These are phyloP conservation scores for Embiotoca jacksoni DNA, from an alignment of 2,113 vertebrate species.

Conservation along the genomic window DNA sequence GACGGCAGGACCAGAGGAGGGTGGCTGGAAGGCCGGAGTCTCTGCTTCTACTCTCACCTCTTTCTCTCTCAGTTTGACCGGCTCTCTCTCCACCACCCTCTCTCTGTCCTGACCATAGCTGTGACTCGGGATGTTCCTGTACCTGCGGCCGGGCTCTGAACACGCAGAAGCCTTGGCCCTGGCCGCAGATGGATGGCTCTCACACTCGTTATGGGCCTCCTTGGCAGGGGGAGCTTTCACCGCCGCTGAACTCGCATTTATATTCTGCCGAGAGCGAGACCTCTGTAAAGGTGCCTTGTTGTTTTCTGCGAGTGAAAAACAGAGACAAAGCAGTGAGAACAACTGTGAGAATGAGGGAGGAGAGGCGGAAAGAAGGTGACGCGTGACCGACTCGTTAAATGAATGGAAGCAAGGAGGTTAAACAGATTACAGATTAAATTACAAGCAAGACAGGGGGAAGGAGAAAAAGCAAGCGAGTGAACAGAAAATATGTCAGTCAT, in stretches of 20 bases:
- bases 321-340: conserved; percentile 47
- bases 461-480: conserved; percentile 9
- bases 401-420: conserved; percentile 57
- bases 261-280: conserved; percentile 87
- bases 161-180: conserved; percentile 59
- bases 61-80: conserved; percentile 64
- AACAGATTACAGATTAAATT: conserved; percentile 55
- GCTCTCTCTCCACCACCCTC: conserved; percentile 58
- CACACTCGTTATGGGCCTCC: conserved; percentile 88
- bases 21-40: conserved; percentile 13
- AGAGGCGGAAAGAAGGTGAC: conserved; percentile 40
- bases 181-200: conserved; percentile 78
- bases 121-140: conserved; percentile 46
- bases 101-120: conserved; percentile 61
- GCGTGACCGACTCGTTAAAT: conserved; percentile 56
- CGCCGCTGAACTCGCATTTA: conserved; percentile 82
- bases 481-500: conserved; percentile 9
- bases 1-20: conserved; percentile 36
- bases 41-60: conserved; percentile 36
- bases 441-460: conserved; percentile 16
- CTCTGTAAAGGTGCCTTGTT: conserved; percentile 90
- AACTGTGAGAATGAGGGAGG: conserved; percentile 27
- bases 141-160: conserved; percentile 43
- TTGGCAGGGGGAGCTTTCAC: conserved; percentile 84
- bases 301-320: conserved; percentile 88